Base-by-base conservation (phyloP, 1,140 invertebrate genomes). In the Aphelenchoides avenae region DNA sequence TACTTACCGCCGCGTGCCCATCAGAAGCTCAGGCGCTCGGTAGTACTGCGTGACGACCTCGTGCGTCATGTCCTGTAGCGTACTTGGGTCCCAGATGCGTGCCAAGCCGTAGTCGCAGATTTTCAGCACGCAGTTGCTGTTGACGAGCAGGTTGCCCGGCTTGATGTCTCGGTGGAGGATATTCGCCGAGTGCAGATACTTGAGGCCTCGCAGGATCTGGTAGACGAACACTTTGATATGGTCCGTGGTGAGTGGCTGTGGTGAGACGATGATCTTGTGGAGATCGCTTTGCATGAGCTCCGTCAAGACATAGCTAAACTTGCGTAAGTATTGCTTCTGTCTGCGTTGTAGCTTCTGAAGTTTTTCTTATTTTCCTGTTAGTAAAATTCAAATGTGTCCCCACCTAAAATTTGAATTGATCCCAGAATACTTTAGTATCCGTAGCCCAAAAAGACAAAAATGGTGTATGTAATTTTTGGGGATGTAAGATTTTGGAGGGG, bases 221-320 rank as follows among this genome's bases (percentile, higher is more conserved):
- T 99, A 99, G 61, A 98, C 88, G 85, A 99, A 99, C 80, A 99
- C 91, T 86, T 99, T 98, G 80, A 98, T 94, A 84, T 99, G 94
- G 82, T 99, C 94, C 26, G 52, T 31, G 13, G 48, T 18, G 51
- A 47, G 29, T 5, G 47, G 47, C 30, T 43, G 41, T 52, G 91
- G 91, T 62, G 91, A 96, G 61, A 97, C 93, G 79, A 99, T 98
- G 79, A 99, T 99, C 84, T 97, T 97, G 83, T 99, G 94, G 65
- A 98, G 84, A 84, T 99, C 94, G 80, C 90, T 95, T 82, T 98
- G 93, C 79, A 98, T 88, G 67, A 99, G 84, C 82, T 98, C 94
- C 43, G 92, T 97, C 78, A 98, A 91, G 73, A 99, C 91, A 84
- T 97, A 97, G 82, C 93, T 97, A 81, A 73, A 73, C 71, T 37